These are phyloP conservation scores for Napeogenes inachia DNA, from an alignment of 2,888 invertebrate genomes.

Conservation along the genomic window DNA sequence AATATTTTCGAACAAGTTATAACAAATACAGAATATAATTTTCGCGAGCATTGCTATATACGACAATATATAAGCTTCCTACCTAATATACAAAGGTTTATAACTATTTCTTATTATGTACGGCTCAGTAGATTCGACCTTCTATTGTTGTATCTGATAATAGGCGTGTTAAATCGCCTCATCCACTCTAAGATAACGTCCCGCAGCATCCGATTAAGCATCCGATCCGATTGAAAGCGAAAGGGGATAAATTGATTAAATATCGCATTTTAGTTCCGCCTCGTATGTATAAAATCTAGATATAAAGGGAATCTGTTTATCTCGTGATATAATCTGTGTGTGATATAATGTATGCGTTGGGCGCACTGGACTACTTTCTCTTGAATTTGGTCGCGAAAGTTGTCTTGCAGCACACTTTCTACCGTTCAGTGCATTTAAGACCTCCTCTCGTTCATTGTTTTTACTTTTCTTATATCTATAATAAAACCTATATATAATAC, in stretches of 20 bases:
- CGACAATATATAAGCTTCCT: too few relatives aligned
- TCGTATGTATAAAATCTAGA: too few relatives aligned
- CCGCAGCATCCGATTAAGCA: too few relatives aligned
- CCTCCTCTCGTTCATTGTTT: conserved; percentile 8
- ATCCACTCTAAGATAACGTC: too few relatives aligned
- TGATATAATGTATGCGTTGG: conserved; percentile 71
- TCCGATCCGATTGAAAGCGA: conserved; percentile 67
- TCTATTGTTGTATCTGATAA: conserved; percentile 67
- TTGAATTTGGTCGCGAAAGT: conserved; percentile 77
- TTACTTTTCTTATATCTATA: background rate
- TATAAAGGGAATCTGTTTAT: conserved; percentile 13
- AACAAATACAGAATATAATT: too few relatives aligned
- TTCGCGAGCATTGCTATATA: too few relatives aligned
- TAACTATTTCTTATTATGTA: conserved; percentile 11
- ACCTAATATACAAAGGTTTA: too few relatives aligned
- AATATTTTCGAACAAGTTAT: too few relatives aligned
- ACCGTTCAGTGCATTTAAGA: conserved; percentile 58
- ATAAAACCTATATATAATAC: too few relatives aligned
- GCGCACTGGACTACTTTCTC: conserved; percentile 74
- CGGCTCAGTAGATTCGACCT: conserved; percentile 45
- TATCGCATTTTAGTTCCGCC: background rate
- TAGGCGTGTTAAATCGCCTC: conserved; percentile 46
- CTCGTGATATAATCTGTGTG: conserved; percentile 67
- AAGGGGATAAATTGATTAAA: conserved; percentile 32
- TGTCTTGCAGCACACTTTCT: conserved; percentile 72